Conservation (phyloP, 2,797 vertebrate genomes). For the Anabas testudineus region DNA sequence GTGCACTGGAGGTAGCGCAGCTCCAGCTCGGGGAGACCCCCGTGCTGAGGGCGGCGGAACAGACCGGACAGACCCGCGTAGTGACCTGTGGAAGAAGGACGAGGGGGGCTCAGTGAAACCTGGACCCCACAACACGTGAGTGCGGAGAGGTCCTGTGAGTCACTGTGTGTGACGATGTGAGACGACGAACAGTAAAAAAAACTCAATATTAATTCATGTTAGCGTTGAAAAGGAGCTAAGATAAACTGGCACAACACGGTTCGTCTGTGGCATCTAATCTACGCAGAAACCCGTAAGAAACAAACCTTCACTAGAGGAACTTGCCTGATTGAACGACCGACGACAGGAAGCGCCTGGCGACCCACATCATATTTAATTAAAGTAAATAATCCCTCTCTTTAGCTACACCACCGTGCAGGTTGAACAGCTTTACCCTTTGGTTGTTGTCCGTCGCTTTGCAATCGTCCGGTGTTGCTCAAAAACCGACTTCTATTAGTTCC, state of each 20-base stretch:
- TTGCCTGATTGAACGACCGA: conserved; percentile 70
- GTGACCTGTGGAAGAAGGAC: conserved; percentile 57
- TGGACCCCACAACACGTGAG: background rate
- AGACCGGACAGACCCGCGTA: conserved; percentile 59
- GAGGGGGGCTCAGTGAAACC: background rate
- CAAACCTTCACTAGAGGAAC: background rate
- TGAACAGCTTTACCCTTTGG: conserved; percentile 18
- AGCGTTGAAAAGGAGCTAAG: background rate
- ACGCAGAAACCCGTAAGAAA: background rate
- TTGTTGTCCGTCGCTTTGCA: conserved; percentile 46
- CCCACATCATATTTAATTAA: conserved; percentile 70
- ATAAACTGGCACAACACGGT: background rate
- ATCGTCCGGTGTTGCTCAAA: conserved; percentile 31
- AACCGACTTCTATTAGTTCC: conserved; percentile 48
- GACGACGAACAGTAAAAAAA: too few relatives aligned
- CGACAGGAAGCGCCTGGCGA: conserved; percentile 69
- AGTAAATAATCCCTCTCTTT: background rate
- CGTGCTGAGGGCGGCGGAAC: conserved; percentile 61
- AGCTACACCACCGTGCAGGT: conserved; percentile 8
- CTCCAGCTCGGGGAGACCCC: conserved; percentile 64
- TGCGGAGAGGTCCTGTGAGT: background rate
- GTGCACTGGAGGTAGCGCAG: conserved; percentile 82
- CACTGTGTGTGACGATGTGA: background rate
- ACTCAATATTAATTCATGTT: background rate
- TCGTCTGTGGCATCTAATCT: background rate